Base-by-base conservation (phyloP, 1,140 invertebrate genomes). In the Thalassaphorura encarpata region DNA sequence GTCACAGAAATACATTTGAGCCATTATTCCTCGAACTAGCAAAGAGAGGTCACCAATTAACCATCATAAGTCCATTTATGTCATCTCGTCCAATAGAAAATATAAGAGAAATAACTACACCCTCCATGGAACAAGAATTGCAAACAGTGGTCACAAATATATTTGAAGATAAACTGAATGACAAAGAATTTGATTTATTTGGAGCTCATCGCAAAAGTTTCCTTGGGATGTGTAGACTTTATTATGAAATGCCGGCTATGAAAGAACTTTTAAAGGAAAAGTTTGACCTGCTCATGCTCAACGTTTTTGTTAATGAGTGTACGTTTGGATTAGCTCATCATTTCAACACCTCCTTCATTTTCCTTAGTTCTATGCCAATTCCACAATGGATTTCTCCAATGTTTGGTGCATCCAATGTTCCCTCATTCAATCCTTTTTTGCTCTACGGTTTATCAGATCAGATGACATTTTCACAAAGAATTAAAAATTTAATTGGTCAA, bases 21-120 rank as follows among this genome's bases (percentile, higher is more conserved):
- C 67, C 64, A 36, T 56, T 73, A 61, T 71, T 67, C 60, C 66
- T 74, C 24, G 76, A 76, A 56, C 63, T 82, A 29, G 73, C 77
- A 0, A 52, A 66, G 0, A 71, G 76, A 47, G 80, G 79, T 2
- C 80, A 82, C 60, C 73, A 80, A 59, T 73, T 81, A 2, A 81
- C 78, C 6, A 71, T 79, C 2, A 72, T 81, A 2, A 79, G 73
- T 0, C 56, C 66, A 2, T 39, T 68, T 52, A 3, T 68, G 66
- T 0, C 65, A 70, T 60, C 36, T 11, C 6, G 28, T 6, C 19
- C 45, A 5, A 3, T 26, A 5, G 21, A 5, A 4, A 47, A 47
- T 47, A 26, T 47, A 19, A 5, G 45, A 21, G 24, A 47, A 13
- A 18, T 57, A 5, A 2, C 24, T 26, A 47, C 4, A 47, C 23